phyloP scores from a whole-genome alignment of 1,140 invertebrate genomes.

The Reticulitermes speratus region DNA sequence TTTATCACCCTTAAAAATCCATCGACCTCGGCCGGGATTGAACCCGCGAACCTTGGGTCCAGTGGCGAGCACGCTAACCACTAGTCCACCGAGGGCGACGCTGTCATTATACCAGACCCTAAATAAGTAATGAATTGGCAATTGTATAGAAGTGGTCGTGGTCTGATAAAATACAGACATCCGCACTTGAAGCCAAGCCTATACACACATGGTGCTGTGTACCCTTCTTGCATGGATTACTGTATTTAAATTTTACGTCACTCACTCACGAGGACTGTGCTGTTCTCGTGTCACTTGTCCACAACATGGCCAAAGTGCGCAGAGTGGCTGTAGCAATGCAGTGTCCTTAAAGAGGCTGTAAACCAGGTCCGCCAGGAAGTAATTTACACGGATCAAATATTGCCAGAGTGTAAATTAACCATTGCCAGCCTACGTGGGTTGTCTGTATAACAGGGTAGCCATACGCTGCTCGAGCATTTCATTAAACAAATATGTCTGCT shows the following conservation, averaged over 20 bases:
- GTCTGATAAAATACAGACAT: too few relatives aligned
- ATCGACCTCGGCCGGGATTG: too few relatives aligned
- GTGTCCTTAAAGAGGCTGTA: neutral
- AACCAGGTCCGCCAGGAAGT: neutral
- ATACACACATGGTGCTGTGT: too few relatives aligned
- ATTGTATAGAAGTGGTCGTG: too few relatives aligned
- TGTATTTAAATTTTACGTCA: neutral
- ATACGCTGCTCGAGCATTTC: neutral
- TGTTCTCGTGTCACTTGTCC: neutral
- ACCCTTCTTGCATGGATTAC: neutral
- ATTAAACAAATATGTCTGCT: neutral
- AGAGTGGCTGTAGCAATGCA: neutral
- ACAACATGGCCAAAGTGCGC: neutral
- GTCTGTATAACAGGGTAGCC: neutral
- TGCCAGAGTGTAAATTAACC: neutral
- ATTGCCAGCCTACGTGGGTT: neutral
- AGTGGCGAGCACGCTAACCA: too few relatives aligned
- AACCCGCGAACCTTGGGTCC: too few relatives aligned
- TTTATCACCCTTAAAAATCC: too few relatives aligned
- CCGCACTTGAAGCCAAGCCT: too few relatives aligned
- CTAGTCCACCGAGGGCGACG: too few relatives aligned
- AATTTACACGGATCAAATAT: conserved; percentile 1
- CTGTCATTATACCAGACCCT: too few relatives aligned
- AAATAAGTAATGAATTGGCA: too few relatives aligned
- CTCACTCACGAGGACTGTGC: neutral